A percentile compares a stretch with the other conserved stretches of the same genome.
Conservation (phyloP, 2,797 vertebrate species). For the Corythornis leucogaster region DNA sequence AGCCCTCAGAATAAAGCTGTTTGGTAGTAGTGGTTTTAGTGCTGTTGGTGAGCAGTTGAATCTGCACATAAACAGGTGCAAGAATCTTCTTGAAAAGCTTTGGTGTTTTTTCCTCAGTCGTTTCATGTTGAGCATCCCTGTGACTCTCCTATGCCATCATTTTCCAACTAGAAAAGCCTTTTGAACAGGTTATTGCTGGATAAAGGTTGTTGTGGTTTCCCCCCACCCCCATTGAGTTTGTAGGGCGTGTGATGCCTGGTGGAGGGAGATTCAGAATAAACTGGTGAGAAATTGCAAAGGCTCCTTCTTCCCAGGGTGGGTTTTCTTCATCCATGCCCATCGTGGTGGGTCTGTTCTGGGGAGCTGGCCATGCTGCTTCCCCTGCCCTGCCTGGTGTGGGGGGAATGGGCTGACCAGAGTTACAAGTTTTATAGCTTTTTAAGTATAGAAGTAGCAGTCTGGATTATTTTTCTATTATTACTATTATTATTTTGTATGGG, state of each 20-base stretch:
- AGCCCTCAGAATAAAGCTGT: neutral
- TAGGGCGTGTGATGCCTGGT: neutral
- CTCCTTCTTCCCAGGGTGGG: constrained; percentile 28
- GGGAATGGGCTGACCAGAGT: neutral
- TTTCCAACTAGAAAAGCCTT: neutral
- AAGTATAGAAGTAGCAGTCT: constrained; percentile 35
- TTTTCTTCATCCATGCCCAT: neutral
- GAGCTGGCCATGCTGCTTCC: neutral
- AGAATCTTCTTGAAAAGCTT: constrained; percentile 48
- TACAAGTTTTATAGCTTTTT: constrained; percentile 27
- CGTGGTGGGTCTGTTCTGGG: neutral
- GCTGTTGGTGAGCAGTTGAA: constrained; percentile 43
- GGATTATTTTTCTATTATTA: neutral
- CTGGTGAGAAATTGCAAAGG: neutral
- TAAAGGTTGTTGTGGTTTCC: neutral
- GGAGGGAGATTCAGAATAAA: constrained; percentile 12
- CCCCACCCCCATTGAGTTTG: neutral
- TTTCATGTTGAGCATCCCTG: neutral
- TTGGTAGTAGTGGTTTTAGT: neutral
- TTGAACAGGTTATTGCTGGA: neutral
- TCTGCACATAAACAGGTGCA: constrained; percentile 34
- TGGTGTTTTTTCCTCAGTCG: neutral
- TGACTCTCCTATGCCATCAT: neutral
- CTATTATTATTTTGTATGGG: too few relatives aligned
- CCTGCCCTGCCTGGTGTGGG: neutral